phyloP scores from a whole-genome alignment of 53 echinoderm and acorn worm genomes.

The Actinopyga echinites region DNA sequence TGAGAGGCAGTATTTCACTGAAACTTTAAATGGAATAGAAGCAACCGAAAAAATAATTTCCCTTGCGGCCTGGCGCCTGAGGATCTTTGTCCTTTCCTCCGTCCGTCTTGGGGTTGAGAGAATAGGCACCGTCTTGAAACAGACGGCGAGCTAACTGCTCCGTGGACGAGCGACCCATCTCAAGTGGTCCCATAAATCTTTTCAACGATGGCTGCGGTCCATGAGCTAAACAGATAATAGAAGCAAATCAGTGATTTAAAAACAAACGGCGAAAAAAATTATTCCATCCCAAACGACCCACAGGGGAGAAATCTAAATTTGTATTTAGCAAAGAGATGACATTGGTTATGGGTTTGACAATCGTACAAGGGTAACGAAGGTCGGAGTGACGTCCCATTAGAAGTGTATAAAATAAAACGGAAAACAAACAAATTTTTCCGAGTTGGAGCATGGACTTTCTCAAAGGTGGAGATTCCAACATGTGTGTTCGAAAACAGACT shows the following conservation, averaged over 20 bases:
- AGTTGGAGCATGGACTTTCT: slow-evolving; percentile 29
- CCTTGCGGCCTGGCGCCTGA: slow-evolving; percentile 30
- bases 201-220: slow-evolving; percentile 36
- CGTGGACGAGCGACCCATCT: slow-evolving; percentile 2
- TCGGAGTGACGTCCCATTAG: slow-evolving; percentile 32
- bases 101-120: neutral
- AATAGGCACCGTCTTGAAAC: no score
- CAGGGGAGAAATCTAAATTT: slow-evolving; percentile 38
- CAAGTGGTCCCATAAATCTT: slow-evolving; percentile 37
- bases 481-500: slow-evolving; percentile 19
- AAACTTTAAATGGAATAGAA: slow-evolving; percentile 12
- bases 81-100: neutral
- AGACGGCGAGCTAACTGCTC: no score
- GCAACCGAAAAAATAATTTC: slow-evolving; percentile 23
- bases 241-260: slow-evolving; percentile 29
- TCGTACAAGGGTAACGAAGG: slow-evolving; percentile 14
- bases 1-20: slow-evolving; percentile 1
- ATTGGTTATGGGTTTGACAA: slow-evolving; percentile 28
- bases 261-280: slow-evolving; percentile 27
- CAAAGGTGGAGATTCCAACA: slow-evolving; percentile 28
- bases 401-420: slow-evolving; percentile 18
- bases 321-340: slow-evolving; percentile 18
- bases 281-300: slow-evolving; percentile 23
- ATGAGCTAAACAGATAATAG: slow-evolving; percentile 19
- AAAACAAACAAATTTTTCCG: slow-evolving; percentile 23